Evolutionary conservation across 2,888 invertebrate genomes (phyloP).

Genomic region (Cheilosia vulpina): DNA sequence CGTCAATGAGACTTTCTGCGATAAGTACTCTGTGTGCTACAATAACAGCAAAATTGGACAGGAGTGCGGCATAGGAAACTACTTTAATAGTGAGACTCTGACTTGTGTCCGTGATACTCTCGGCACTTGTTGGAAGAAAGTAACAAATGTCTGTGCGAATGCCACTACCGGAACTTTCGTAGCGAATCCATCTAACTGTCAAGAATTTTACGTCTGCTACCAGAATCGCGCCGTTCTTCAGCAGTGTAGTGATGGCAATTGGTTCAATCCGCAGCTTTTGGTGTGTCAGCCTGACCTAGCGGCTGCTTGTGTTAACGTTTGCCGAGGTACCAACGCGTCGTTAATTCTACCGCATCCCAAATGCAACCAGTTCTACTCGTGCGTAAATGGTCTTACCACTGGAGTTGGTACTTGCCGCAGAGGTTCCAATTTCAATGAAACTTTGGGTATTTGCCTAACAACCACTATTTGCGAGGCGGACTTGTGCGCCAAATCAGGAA

Average conservation of each 20-base stretch:
- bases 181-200: conserved; percentile 77
- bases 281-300: conserved; percentile 77
- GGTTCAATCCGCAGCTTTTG: conserved; percentile 73
- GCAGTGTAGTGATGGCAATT: conserved; percentile 76
- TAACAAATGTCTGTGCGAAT: conserved; percentile 76
- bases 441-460: conserved; percentile 73
- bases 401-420: conserved; percentile 77
- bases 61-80: conserved; percentile 59
- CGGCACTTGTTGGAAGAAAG: conserved; percentile 63
- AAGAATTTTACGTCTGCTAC: conserved; percentile 77
- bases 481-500: conserved; percentile 75
- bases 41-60: conserved; percentile 39
- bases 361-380: conserved; percentile 79
- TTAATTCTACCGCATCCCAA: conserved; percentile 77
- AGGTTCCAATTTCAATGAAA: conserved; percentile 76
- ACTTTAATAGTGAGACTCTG: conserved; percentile 38
- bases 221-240: conserved; percentile 76
- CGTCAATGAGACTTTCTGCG: conserved; percentile 38
- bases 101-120: conserved; percentile 58
- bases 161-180: conserved; percentile 77
- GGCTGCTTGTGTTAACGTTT: conserved; percentile 80
- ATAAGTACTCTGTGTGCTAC: conserved; percentile 59
- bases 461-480: conserved; percentile 74
- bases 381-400: conserved; percentile 76
- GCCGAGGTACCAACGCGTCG: conserved; percentile 70